phyloP scores from a whole-genome alignment of 1,140 invertebrate species.

The Ectropis grisescens region DNA sequence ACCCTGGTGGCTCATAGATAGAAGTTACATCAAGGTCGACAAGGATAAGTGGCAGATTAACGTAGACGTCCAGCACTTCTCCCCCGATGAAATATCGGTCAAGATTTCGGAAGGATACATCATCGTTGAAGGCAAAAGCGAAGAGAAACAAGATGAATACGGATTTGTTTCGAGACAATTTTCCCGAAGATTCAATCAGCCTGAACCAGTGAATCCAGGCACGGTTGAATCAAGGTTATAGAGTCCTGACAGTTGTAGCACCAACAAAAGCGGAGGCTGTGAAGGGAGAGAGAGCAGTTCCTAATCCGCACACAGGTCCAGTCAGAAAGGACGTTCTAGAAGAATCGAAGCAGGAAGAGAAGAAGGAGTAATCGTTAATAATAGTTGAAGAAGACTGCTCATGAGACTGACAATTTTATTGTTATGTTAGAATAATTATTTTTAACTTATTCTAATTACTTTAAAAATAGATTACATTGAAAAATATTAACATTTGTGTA shows the following conservation, averaged over 20 bases:
- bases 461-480: too few relatives aligned
- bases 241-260: slow-evolving; percentile 78
- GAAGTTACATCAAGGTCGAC: slow-evolving; percentile 41
- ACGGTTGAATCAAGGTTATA: slow-evolving; percentile 79
- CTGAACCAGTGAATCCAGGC: slow-evolving; percentile 76
- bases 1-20: slow-evolving; percentile 35
- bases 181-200: slow-evolving; percentile 77
- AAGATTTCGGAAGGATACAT: slow-evolving; percentile 81
- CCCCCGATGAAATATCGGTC: slow-evolving; percentile 86
- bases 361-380: slow-evolving; percentile 2
- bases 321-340: slow-evolving; percentile 32
- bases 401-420: slow-evolving; percentile 1
- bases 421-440: too few relatives aligned
- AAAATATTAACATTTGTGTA: too few relatives aligned
- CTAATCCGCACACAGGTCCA: slow-evolving; percentile 46
- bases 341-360: slow-evolving; percentile 7
- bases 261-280: slow-evolving; percentile 54
- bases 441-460: too few relatives aligned
- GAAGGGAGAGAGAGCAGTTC: slow-evolving; percentile 49
- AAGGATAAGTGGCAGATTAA: slow-evolving; percentile 75
- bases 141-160: slow-evolving; percentile 82
- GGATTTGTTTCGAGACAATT: slow-evolving; percentile 83
- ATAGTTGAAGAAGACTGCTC: slow-evolving; percentile 58
- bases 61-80: slow-evolving; percentile 89
- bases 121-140: slow-evolving; percentile 81